Evolutionary conservation across 2,888 invertebrate species (phyloP).

Genomic region (Ormyrus rosae): DNA sequence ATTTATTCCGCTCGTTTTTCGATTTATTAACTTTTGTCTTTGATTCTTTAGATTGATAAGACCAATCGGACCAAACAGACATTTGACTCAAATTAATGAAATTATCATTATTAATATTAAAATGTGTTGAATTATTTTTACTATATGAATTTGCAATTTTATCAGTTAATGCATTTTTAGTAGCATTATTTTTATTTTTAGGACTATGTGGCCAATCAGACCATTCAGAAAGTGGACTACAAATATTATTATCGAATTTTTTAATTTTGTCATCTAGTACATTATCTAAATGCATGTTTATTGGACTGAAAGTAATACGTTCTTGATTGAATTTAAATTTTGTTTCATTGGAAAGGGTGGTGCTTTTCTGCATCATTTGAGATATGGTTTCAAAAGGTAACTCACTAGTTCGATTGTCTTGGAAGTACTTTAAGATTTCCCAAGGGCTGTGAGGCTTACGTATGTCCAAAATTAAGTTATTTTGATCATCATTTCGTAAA

Average conservation of each 20-base stretch:
- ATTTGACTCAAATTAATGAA: conserved; percentile 53
- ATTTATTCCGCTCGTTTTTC: conserved; percentile 26
- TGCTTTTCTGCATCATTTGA: conserved; percentile 36
- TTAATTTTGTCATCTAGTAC: neutral
- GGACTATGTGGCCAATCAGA: conserved; percentile 50
- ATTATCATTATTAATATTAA: conserved; percentile 25
- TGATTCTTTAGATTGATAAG: conserved; percentile 49
- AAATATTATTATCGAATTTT: neutral
- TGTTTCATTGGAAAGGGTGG: neutral
- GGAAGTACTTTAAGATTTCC: conserved; percentile 59
- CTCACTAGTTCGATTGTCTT: conserved; percentile 4
- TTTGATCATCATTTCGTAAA: conserved; percentile 81
- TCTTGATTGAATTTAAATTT: neutral
- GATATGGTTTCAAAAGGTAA: conserved; percentile 57
- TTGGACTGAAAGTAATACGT: neutral
- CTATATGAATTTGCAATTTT: neutral
- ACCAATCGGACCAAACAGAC: conserved; percentile 70
- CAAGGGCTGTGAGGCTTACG: conserved; percentile 62
- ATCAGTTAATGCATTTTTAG: conserved; percentile 1
- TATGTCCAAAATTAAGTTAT: conserved; percentile 77
- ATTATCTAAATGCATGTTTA: neutral
- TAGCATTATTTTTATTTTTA: neutral
- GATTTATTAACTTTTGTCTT: neutral
- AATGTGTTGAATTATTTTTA: conserved; percentile 1
- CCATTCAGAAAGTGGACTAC: conserved; percentile 49